phyloP scores from a whole-genome alignment of 2,797 vertebrate genomes.

The Siniperca obscura region DNA sequence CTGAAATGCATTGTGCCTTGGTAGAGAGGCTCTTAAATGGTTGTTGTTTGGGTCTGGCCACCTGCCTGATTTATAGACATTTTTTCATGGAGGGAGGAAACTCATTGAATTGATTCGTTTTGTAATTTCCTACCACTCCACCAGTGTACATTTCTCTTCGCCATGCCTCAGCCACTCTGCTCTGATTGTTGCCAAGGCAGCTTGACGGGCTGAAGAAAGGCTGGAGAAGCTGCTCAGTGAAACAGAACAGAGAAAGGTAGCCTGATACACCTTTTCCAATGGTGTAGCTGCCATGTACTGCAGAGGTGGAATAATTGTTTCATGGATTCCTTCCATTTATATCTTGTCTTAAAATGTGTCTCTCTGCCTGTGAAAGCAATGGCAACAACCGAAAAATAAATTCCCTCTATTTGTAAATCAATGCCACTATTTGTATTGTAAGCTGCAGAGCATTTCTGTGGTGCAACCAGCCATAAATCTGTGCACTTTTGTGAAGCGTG shows the following conservation, averaged over 20 bases:
- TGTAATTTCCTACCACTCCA: slow-evolving; percentile 79
- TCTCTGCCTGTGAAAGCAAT: slow-evolving; percentile 40
- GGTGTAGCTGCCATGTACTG: slow-evolving; percentile 62
- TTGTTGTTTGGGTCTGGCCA: slow-evolving; percentile 69
- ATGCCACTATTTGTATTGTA: slow-evolving; percentile 55
- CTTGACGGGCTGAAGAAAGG: slow-evolving; percentile 69
- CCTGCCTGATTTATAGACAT: slow-evolving; percentile 76
- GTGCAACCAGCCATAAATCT: slow-evolving; percentile 35
- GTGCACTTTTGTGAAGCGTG: slow-evolving; percentile 37
- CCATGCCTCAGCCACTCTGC: slow-evolving; percentile 66
- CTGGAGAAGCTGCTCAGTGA: slow-evolving; percentile 73
- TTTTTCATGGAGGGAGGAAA: slow-evolving; percentile 63
- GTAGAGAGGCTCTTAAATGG: slow-evolving; percentile 71
- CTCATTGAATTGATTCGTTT: slow-evolving; percentile 78
- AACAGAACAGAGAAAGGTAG: slow-evolving; percentile 72
- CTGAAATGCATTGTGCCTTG: slow-evolving; percentile 59
- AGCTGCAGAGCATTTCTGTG: slow-evolving; percentile 39
- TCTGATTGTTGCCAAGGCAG: slow-evolving; percentile 76
- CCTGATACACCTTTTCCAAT: slow-evolving; percentile 70
- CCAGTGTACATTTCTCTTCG: slow-evolving; percentile 71
- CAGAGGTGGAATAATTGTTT: slow-evolving; percentile 72
- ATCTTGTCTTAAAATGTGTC: slow-evolving; percentile 66
- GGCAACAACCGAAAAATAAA: slow-evolving; percentile 46
- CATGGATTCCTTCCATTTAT: slow-evolving; percentile 67
- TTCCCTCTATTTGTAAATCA: slow-evolving; percentile 64